Evolutionary conservation across 2,797 vertebrate species (phyloP).

Genomic region (Malacoraja senta): DNA sequence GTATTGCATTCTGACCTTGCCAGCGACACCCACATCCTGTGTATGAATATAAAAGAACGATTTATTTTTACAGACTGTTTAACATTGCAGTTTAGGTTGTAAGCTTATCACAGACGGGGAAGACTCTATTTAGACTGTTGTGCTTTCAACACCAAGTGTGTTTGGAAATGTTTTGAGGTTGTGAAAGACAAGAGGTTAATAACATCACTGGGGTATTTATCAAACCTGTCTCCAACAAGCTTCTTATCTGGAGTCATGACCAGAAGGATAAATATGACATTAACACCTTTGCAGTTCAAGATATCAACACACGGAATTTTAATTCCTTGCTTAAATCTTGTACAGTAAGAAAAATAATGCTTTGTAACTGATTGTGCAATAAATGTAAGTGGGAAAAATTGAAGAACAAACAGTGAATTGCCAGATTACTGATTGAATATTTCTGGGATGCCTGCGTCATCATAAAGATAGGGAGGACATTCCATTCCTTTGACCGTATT

Average conservation of each 20-base stretch:
- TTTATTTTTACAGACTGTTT: not conserved
- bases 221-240: not conserved
- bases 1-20: too few species aligned
- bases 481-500: slow-evolving; percentile 24
- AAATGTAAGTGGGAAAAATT: not conserved
- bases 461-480: not conserved
- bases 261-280: not conserved
- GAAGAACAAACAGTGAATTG: not conserved
- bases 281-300: not conserved
- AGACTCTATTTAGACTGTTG: not conserved
- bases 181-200: slow-evolving; percentile 22
- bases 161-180: not conserved
- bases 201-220: not conserved
- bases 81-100: not conserved
- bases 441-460: not conserved
- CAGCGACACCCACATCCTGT: too few species aligned
- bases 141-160: not conserved
- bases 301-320: not conserved
- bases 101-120: not conserved
- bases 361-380: not conserved
- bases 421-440: not conserved
- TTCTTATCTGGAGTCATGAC: not conserved
- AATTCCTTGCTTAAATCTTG: not conserved
- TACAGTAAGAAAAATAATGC: not conserved
- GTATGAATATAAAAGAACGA: not conserved